Percentiles rank a stretch among this genome's conserved stretches.
Conservation (phyloP, 2,113 vertebrate species). For the Peromyscus californicus region DNA sequence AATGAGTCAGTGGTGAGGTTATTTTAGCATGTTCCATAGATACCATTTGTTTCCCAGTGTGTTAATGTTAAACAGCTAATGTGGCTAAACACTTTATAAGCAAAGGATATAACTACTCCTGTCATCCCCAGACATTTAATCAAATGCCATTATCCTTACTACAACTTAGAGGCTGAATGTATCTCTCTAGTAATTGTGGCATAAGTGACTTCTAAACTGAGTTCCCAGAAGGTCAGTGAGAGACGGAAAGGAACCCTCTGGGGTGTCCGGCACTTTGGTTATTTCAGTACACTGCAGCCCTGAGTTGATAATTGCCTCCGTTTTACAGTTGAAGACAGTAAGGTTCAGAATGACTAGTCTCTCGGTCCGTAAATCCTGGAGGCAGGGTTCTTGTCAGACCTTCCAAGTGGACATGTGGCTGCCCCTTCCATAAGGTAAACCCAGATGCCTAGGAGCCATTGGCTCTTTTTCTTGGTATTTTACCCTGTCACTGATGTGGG, state of each 20-base stretch:
- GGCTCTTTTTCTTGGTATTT: not conserved
- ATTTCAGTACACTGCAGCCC: not conserved
- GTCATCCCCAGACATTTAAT: not conserved
- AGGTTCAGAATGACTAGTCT: not conserved
- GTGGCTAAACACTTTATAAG: conserved; percentile 20
- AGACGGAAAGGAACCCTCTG: not conserved
- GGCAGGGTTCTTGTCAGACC: not conserved
- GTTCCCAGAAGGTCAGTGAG: not conserved
- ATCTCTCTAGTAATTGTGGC: conserved; percentile 7
- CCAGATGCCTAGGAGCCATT: not conserved
- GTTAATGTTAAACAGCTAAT: conserved; percentile 39
- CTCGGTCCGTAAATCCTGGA: not conserved
- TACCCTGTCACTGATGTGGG: not conserved
- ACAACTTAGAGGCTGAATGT: not conserved
- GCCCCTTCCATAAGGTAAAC: not conserved
- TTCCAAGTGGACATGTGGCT: not conserved
- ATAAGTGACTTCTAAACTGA: not conserved
- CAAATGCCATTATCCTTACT: conserved; percentile 4
- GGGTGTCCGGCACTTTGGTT: not conserved
- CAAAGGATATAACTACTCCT: not conserved
- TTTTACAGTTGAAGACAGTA: not conserved
- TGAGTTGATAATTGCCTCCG: not conserved
- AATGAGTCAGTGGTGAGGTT: not conserved
- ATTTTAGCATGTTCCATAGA: not conserved
- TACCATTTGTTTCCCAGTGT: not conserved